Evolutionary conservation across 2,113 vertebrate genomes (phyloP).

Genomic region (Malaclemys terrapin): DNA sequence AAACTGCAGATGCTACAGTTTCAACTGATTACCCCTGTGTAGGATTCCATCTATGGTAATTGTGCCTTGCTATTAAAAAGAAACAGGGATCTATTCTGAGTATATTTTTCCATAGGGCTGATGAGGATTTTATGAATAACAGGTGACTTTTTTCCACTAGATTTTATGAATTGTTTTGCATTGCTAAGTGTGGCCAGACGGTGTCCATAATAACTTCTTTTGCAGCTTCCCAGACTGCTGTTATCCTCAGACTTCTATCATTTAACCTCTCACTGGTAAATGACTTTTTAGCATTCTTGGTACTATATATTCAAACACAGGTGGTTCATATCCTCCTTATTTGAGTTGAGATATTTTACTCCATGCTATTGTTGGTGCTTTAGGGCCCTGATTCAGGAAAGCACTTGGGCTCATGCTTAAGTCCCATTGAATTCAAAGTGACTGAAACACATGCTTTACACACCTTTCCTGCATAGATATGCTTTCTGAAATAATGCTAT

Average conservation of each 20-base stretch:
- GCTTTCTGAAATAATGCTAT: background rate
- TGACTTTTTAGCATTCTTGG: background rate
- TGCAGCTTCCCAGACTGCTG: background rate
- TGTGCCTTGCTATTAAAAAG: rapidly evolving
- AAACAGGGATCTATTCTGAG: background rate
- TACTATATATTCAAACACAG: background rate
- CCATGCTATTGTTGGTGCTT: background rate
- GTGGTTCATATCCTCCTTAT: background rate
- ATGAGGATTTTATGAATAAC: background rate
- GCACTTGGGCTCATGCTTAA: rapidly evolving
- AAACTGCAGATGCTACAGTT: background rate
- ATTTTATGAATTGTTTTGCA: rapidly evolving
- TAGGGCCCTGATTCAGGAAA: background rate
- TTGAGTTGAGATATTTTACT: background rate
- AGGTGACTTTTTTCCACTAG: background rate
- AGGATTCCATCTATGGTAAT: background rate
- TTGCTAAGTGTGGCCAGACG: background rate
- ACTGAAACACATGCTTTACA: background rate
- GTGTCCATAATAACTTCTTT: background rate
- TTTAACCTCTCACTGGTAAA: background rate
- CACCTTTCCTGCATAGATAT: background rate
- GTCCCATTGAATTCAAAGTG: background rate
- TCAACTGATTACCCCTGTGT: background rate
- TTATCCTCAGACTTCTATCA: background rate
- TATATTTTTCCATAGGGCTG: background rate